Percentiles rank a stretch among this genome's conserved stretches.
Conservation (phyloP, 2,888 invertebrate genomes). For the Belgica antarctica region DNA sequence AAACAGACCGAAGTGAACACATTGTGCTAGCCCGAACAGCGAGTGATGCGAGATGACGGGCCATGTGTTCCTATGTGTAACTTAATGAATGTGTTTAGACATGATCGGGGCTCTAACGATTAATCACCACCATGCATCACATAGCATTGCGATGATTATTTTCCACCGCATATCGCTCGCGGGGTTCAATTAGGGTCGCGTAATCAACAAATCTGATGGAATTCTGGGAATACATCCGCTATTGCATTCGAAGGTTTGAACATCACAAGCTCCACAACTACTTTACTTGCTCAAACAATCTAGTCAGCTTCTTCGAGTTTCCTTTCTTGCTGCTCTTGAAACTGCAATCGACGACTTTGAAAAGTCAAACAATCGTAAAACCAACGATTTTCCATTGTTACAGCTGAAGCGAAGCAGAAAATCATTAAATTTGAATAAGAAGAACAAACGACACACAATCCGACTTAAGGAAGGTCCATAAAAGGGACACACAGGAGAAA, state of each 20-base stretch:
- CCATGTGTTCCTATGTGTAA: constrained; percentile 16
- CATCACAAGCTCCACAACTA: no score
- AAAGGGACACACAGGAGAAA: constrained; percentile 19
- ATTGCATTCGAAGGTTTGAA: no score
- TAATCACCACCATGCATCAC: constrained; percentile 18
- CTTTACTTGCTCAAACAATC: no score
- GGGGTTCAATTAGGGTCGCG: constrained; percentile 33
- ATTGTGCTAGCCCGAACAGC: not conserved
- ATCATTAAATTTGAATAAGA: not conserved
- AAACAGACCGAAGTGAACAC: no score
- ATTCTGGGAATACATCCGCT: no score
- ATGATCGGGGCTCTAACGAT: not conserved
- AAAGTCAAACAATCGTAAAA: constrained; percentile 12
- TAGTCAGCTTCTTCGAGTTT: constrained; percentile 6
- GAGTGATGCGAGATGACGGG: not conserved
- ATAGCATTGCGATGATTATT: not conserved
- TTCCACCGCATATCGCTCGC: not conserved
- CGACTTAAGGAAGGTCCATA: constrained; percentile 15
- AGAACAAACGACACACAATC: constrained; percentile 23
- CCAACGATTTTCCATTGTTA: constrained; percentile 32
- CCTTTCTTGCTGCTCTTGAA: constrained; percentile 39
- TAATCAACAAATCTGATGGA: constrained; percentile 34
- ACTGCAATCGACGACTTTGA: constrained; percentile 30
- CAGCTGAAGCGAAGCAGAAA: constrained; percentile 41
- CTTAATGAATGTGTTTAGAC: not conserved